These are phyloP conservation scores for Poecile montanus DNA, from an alignment of 2,797 vertebrate species.

Conservation along the genomic window DNA sequence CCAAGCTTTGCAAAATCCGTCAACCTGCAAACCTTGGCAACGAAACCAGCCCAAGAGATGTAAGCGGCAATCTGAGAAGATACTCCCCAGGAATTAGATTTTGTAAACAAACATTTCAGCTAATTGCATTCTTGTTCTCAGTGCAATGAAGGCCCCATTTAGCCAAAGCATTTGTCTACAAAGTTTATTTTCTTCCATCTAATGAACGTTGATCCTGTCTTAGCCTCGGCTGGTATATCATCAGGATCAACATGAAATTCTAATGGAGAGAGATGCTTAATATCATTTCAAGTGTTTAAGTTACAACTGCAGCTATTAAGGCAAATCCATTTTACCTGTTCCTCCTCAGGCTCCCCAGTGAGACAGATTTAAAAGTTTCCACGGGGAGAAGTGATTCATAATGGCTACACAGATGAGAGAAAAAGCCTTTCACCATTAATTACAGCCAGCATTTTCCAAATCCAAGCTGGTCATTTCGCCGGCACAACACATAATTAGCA, in stretches of 20 bases:
- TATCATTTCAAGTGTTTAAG: constrained; percentile 58
- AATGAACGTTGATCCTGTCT: constrained; percentile 59
- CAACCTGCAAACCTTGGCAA: constrained; percentile 61
- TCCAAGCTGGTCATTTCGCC: not conserved
- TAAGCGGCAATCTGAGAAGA: constrained; percentile 61
- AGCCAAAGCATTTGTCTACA: constrained; percentile 59
- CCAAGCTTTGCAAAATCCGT: constrained; percentile 7
- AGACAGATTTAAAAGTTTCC: constrained; percentile 46
- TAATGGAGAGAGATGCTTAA: constrained; percentile 40
- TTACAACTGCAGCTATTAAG: constrained; percentile 51
- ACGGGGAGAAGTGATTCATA: constrained; percentile 5
- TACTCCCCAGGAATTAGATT: constrained; percentile 75
- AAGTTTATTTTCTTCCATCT: constrained; percentile 64
- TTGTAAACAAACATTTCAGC: constrained; percentile 73
- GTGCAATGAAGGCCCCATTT: constrained; percentile 68
- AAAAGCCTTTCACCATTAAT: constrained; percentile 48
- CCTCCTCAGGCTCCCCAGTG: constrained; percentile 12
- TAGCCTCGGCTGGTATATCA: constrained; percentile 29
- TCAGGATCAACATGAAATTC: constrained; percentile 60
- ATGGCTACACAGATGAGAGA: constrained; percentile 1
- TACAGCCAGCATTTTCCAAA: not conserved
- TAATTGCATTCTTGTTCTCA: constrained; percentile 78
- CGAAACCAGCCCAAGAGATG: constrained; percentile 45
- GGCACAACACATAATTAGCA: not conserved
- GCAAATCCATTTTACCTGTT: constrained; percentile 49